A percentile compares a stretch with the other conserved stretches of the same genome.
phyloP scores from a whole-genome alignment of 2,888 invertebrate species.

The Phaedon cochleariae region DNA sequence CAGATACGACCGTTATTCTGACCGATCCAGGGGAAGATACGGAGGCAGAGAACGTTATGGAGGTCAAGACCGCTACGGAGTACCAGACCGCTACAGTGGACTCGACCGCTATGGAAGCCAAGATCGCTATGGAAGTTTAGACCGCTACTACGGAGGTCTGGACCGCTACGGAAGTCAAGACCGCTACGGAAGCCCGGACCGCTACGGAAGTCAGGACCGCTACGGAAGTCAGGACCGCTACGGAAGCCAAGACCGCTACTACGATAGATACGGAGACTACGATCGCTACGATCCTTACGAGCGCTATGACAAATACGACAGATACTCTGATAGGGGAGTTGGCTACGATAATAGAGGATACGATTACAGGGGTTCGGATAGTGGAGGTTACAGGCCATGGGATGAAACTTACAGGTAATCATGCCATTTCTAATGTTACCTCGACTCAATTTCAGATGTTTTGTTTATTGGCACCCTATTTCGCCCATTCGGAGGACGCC shows the following conservation, averaged over 20 bases:
- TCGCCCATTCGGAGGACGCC: too few relatives aligned
- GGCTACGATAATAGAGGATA: slow-evolving; percentile 57
- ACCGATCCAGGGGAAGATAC: background rate
- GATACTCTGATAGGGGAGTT: slow-evolving; percentile 47
- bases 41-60: slow-evolving; percentile 14
- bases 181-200: slow-evolving; percentile 42
- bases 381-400: slow-evolving; percentile 64
- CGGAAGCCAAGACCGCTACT: slow-evolving; percentile 26
- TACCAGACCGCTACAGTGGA: slow-evolving; percentile 38
- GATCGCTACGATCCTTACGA: slow-evolving; percentile 44
- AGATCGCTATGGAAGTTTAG: slow-evolving; percentile 28
- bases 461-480: too few relatives aligned
- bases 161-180: slow-evolving; percentile 31
- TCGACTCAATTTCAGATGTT: too few relatives aligned
- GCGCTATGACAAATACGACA: slow-evolving; percentile 45
- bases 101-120: slow-evolving; percentile 32
- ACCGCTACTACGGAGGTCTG: slow-evolving; percentile 21
- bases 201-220: slow-evolving; percentile 31
- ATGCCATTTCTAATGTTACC: too few relatives aligned
- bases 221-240: slow-evolving; percentile 38
- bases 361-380: slow-evolving; percentile 62
- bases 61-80: slow-evolving; percentile 27
- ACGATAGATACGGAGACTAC: slow-evolving; percentile 22
- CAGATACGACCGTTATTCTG: slow-evolving; percentile 30
- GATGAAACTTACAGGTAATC: slow-evolving; percentile 66